Evolutionary conservation across 2,797 vertebrate genomes (phyloP), one percentile per base, ranked within the genome.

Genomic region (Notolepis coatsorum): DNA sequence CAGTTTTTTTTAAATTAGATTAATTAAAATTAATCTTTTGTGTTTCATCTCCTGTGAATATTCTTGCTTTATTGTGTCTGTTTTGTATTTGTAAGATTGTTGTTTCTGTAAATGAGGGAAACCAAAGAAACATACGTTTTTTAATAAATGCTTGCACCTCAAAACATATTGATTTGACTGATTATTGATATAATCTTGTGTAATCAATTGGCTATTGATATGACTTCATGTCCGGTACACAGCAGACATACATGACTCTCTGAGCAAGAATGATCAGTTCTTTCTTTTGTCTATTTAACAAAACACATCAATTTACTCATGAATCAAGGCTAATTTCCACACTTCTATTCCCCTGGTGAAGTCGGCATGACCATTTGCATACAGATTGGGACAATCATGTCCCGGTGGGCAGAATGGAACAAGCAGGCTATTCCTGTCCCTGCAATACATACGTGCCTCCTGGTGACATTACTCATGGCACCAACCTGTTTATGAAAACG

Each of bases 341-440:
- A 77, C 79, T 83, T 58, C 82, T 73, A 75, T 89, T 86, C 64
- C 71, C 58, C 60, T 42, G 54, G 73, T 84, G 74, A 73, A 80
- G 84, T 79, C 84, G 71, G 84, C 75, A 79, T 81, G 67, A 71
- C 73, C 66, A 90, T 91, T 89, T 90, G 76, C 82, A 91, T 90
- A 84, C 77, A 90, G 80, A 90, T 86, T 82, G 85, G 66, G 75
- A 71, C 75, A 86, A 82, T 87, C 86, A 88, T 69, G 76, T 71
- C 75, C 79, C 77, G 65, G 65, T 73, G 79, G 69, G 55, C 27
- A 82, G 75, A 58, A 52, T 69, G 75, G 18, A 76, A 71, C 62
- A 31, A 69, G 61, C 71, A 77, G 63, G 18, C 78, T 42, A 10
- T 68, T 74, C 53, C n/a, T 21, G 21, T 21, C 55, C 12, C 23